Evolutionary conservation across 2,888 invertebrate genomes (phyloP).

Genomic region (Dendrolimus houi): DNA sequence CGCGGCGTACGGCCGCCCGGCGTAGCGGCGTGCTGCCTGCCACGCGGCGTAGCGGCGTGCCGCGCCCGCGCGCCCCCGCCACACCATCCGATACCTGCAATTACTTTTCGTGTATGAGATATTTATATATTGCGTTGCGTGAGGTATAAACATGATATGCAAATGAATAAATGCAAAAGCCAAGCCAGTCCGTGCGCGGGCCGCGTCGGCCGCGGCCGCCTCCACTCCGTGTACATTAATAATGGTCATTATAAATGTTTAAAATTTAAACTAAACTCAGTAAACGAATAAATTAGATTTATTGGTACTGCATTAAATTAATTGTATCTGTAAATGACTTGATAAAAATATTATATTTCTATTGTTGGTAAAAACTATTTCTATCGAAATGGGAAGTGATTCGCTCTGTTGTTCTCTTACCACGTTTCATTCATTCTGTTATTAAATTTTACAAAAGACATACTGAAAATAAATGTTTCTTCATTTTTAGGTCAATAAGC

Average conservation of each 20-base stretch:
- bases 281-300: conserved; percentile 73
- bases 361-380: conserved; percentile 69
- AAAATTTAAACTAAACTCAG: conserved; percentile 61
- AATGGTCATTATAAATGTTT: conserved; percentile 59
- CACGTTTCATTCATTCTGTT: conserved; percentile 74
- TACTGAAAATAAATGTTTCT: conserved; percentile 83
- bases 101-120: conserved; percentile 74
- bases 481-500: conserved; percentile 83
- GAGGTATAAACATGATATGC: conserved; percentile 57
- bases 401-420: conserved; percentile 70
- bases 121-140: conserved; percentile 62
- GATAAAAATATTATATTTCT: conserved; percentile 70
- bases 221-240: conserved; percentile 43
- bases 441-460: conserved; percentile 80
- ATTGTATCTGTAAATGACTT: conserved; percentile 71
- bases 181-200: not conserved
- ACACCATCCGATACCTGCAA: conserved; percentile 29
- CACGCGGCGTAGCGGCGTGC: not conserved
- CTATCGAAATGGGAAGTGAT: conserved; percentile 61
- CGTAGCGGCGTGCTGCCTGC: conserved; percentile 8
- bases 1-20: conserved; percentile 7
- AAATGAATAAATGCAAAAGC: conserved; percentile 20
- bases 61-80: conserved; percentile 1
- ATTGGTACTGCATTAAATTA: conserved; percentile 66
- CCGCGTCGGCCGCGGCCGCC: conserved; percentile 5